Evolutionary conservation across 2,113 vertebrate genomes (phyloP), one percentile per base, ranked within the genome.

Genomic region (Odobenus rosmarus): DNA sequence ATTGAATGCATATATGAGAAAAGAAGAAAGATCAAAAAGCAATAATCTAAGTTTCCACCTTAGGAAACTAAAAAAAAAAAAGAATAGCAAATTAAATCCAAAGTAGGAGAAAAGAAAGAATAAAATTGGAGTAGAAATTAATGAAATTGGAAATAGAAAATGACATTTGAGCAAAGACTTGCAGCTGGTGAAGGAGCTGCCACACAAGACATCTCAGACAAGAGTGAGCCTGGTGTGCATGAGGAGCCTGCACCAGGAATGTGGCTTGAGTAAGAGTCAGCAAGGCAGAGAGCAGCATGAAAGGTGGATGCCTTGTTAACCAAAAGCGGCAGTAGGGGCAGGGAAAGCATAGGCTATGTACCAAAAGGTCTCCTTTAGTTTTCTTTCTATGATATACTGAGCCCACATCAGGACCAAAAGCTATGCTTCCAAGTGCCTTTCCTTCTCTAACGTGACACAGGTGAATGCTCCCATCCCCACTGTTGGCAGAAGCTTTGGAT

Each of bases 71-170:
- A 42, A 36, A 61, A 61, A 88, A 85, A 89, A 49, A 46, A 61
- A 87, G 84, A 89, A 55, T 28, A 90, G 16, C n/a, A 89, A 95
- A 90, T 72, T 82, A 88, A 95, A 96, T 89, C 49, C 39, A 90
- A 96, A 86, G 57, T 42, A 81, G 36, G 74, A 81, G 79, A 39
- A 49, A 53, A 93, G 14, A 33, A 77, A 77, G 31, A 72, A 83
- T 26, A 90, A 61, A 82, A 59, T 84, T 33, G 64, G 7, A 86
- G n/a, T 24, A 79, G 53, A 93, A 95, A 80, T n/a, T 74, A 96
- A 39, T 74, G 19, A 90, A 83, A 55, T 31, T 18, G 61, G 72
- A 96, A 94, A 55, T 6, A 90, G 31, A 4, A 76, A 95, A 61
- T 36, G 23, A 42, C 28, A 62, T 24, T 46, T 76, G 76, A 55